phyloP scores from a whole-genome alignment of 2,888 invertebrate species.

The Serripes groenlandicus region DNA sequence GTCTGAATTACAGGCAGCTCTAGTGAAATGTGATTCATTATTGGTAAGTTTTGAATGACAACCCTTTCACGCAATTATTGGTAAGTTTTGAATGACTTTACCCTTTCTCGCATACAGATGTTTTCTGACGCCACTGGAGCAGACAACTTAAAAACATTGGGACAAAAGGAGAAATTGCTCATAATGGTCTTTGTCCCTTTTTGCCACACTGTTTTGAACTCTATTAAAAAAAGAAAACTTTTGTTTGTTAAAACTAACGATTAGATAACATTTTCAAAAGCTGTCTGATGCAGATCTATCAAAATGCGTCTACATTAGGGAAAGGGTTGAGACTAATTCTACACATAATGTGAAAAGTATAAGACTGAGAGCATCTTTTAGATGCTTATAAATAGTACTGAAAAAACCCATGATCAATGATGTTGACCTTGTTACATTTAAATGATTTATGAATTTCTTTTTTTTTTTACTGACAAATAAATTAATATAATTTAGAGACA shows the following conservation, averaged over 20 bases:
- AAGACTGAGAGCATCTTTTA: too few relatives aligned
- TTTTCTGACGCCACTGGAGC: neutral
- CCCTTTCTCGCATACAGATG: too few relatives aligned
- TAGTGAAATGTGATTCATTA: constrained; percentile 74
- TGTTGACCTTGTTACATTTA: too few relatives aligned
- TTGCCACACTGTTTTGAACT: neutral
- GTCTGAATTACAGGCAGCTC: constrained; percentile 75
- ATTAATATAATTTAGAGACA: too few relatives aligned
- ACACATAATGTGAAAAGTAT: too few relatives aligned
- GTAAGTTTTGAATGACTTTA: neutral
- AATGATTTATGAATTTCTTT: too few relatives aligned
- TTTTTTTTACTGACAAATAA: too few relatives aligned
- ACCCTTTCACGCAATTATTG: neutral
- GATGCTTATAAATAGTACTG: too few relatives aligned
- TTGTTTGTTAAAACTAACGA: too few relatives aligned
- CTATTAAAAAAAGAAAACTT: too few relatives aligned
- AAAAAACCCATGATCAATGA: too few relatives aligned
- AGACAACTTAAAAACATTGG: neutral
- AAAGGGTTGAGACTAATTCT: neutral
- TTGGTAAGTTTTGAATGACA: constrained; percentile 70
- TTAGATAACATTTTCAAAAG: too few relatives aligned
- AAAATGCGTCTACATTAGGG: neutral
- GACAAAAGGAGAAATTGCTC: neutral
- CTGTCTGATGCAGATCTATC: neutral
- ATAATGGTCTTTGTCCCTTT: neutral